phyloP scores from a whole-genome alignment of 1,140 invertebrate genomes.

The Drosophila bocqueti region DNA sequence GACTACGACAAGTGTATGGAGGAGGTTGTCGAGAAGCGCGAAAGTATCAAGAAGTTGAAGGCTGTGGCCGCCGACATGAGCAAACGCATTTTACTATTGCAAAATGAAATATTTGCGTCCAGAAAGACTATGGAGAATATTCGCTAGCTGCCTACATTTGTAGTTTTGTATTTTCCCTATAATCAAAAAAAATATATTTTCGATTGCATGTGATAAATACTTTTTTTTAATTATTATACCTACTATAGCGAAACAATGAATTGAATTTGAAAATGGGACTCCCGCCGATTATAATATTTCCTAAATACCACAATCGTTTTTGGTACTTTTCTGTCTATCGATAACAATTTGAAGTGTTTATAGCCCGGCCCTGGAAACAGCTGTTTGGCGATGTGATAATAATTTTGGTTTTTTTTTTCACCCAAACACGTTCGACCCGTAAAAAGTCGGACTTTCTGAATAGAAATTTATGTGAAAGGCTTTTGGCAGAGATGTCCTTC shows the following conservation, averaged over 20 bases:
- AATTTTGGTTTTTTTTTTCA: slow-evolving; percentile 37
- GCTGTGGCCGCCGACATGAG: background rate
- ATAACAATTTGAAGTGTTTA: background rate
- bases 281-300: background rate
- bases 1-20: slow-evolving; percentile 36
- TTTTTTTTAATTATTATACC: background rate
- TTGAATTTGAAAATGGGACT: background rate
- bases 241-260: too few relatives aligned
- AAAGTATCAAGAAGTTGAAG: slow-evolving; percentile 6
- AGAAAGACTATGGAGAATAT: background rate
- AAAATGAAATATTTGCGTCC: background rate
- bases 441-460: slow-evolving; percentile 45
- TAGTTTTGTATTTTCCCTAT: slow-evolving; percentile 33
- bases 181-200: slow-evolving; percentile 5
- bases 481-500: slow-evolving; percentile 54
- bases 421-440: slow-evolving; percentile 11
- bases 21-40: background rate
- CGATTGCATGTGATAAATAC: background rate
- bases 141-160: slow-evolving; percentile 4
- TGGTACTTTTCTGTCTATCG: slow-evolving; percentile 30
- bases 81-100: background rate
- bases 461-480: slow-evolving; percentile 17
- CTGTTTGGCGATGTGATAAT: slow-evolving; percentile 75
- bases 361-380: slow-evolving; percentile 45
- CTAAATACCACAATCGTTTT: background rate